Evolutionary conservation across 1,140 invertebrate genomes (phyloP).

Genomic region (Drosophila kohkoa): DNA sequence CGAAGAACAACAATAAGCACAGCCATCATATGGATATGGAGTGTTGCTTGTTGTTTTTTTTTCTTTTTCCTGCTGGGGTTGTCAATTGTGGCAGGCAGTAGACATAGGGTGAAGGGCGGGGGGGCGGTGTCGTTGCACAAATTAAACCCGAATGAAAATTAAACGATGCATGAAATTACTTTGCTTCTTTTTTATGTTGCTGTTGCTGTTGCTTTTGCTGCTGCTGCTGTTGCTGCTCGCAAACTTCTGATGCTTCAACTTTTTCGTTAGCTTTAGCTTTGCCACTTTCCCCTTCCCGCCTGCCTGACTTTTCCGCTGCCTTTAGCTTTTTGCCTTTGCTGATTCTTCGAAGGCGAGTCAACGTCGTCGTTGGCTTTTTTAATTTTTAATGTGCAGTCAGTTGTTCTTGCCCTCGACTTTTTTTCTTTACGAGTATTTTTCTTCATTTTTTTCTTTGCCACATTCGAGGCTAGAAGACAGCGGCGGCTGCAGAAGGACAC

Average conservation of each 20-base stretch:
- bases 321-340: conserved; percentile 41
- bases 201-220: conserved; percentile 31
- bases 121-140: conserved; percentile 68
- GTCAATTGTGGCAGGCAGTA: conserved; percentile 27
- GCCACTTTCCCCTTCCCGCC: neutral
- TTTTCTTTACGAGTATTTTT: too few relatives aligned
- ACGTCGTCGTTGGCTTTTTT: conserved; percentile 63
- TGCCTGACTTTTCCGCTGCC: conserved; percentile 33
- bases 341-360: conserved; percentile 8
- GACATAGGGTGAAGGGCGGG: conserved; percentile 7
- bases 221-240: conserved; percentile 45
- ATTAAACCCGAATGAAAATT: conserved; percentile 84
- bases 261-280: conserved; percentile 49
- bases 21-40: conserved; percentile 68
- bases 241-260: conserved; percentile 54
- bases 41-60: conserved; percentile 20
- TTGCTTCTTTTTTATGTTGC: conserved; percentile 63
- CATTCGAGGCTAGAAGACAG: conserved; percentile 16
- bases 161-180: conserved; percentile 85
- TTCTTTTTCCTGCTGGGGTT: conserved; percentile 1
- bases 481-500: conserved; percentile 51
- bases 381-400: conserved; percentile 82
- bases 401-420: conserved; percentile 49
- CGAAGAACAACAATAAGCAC: conserved; percentile 23
- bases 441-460: conserved; percentile 22